Evolutionary conservation across 2,888 invertebrate genomes (phyloP), one percentile per base, ranked within the genome.

Genomic region (Cantharis rufa): DNA sequence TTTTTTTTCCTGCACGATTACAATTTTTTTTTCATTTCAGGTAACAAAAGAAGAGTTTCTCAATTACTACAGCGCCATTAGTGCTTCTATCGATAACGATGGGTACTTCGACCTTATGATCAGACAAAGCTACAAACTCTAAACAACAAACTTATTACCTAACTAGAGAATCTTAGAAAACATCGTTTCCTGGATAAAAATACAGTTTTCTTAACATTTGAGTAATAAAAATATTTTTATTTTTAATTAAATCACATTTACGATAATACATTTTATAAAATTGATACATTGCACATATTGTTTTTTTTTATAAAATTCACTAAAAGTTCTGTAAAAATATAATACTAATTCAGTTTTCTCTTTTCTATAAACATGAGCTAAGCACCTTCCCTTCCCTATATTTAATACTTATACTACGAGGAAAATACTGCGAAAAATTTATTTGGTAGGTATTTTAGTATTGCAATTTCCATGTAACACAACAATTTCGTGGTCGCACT

Each of bases 91-190:
- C 82, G 98, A 98, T 87, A 94, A 94, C 80, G 98, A 98, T 87
- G 94, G 94, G 72, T 98, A 96, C 87, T 98, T 98, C 87, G 97
- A 98, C 88, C 90, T 98, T 79, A 96, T 98, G 94, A 96, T 98
- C 92, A 92, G 97, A 76, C 95, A 95, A 84, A 94, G 96, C 1
- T 98, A 95, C 90, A 95, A 96, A 87, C 90, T 97, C 74, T 96
- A 92, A 92, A 82, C 76, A n/a, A 32, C 3, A 61, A 11, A 15
- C 11, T 16, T 69, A 9, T 69, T 15, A 61, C 69, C n/a, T 32
- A 63, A 28, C 15, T 15, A 66, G 24, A 66, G 11, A 21, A 21
- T 11, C 11, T 63, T 63, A 18, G 63, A 21, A 66, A 24, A 21
- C n/a, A 66, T 21, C 9, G n/a, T 48, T 48, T 48, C 7, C 5